Evolutionary conservation across 2,113 vertebrate species (phyloP).

Genomic region (Alligator mississippiensis): DNA sequence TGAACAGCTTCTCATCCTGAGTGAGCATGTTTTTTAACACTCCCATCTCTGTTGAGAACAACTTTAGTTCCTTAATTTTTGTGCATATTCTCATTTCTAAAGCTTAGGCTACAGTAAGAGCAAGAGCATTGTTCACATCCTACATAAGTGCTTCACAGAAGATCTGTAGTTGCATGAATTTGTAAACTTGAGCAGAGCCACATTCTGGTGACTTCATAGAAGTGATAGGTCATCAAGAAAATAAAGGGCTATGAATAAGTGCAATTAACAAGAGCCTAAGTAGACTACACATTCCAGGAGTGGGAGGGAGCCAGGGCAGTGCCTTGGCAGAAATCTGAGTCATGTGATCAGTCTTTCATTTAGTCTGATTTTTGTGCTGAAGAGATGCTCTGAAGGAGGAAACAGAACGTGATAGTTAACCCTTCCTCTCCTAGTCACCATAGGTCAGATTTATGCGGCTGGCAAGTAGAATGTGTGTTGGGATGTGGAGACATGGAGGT

Average conservation of each 20-base stretch:
- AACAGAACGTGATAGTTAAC: neutral
- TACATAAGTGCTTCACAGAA: neutral
- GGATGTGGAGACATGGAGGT: too few relatives aligned
- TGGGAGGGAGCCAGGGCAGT: rapidly evolving
- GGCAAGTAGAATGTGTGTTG: neutral
- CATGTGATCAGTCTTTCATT: rapidly evolving
- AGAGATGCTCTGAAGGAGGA: neutral
- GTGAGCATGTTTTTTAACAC: neutral
- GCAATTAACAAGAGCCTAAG: neutral
- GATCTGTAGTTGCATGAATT: neutral
- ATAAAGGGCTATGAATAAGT: neutral
- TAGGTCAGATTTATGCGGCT: neutral
- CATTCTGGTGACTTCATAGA: neutral
- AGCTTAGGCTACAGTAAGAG: neutral
- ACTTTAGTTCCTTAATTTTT: too few relatives aligned
- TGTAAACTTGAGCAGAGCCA: neutral
- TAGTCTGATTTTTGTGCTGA: neutral
- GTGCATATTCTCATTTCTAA: neutral
- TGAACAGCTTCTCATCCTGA: neutral
- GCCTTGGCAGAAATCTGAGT: neutral
- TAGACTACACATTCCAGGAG: neutral
- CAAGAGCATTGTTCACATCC: neutral
- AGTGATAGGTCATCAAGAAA: neutral
- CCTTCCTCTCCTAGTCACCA: neutral
- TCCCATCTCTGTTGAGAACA: too few relatives aligned